These are phyloP conservation scores for Conomelus anceps DNA, from an alignment of 2,888 invertebrate species.

Conservation along the genomic window DNA sequence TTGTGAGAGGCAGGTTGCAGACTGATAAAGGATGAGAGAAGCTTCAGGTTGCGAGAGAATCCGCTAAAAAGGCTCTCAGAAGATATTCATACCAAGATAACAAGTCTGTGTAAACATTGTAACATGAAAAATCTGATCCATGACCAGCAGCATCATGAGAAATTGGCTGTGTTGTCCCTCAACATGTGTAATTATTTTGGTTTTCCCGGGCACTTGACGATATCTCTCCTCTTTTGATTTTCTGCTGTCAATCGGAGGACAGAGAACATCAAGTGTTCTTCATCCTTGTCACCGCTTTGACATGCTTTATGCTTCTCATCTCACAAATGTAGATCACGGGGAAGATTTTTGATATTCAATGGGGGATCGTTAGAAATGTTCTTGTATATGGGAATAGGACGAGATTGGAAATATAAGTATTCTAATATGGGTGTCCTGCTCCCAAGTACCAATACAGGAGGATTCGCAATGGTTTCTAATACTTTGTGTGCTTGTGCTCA, in stretches of 20 bases:
- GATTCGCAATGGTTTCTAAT: too few species aligned
- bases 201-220: not conserved
- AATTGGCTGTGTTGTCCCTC: not conserved
- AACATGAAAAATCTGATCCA: not conserved
- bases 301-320: not conserved
- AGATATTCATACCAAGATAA: not conserved
- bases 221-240: not conserved
- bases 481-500: too few species aligned
- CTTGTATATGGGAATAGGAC: too few species aligned
- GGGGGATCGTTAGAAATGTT: too few species aligned
- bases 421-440: too few species aligned
- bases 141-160: not conserved
- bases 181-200: too few species aligned
- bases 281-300: not conserved
- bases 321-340: not conserved
- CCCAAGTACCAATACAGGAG: too few species aligned
- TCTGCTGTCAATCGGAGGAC: not conserved
- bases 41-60: not conserved
- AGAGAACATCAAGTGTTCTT: not conserved
- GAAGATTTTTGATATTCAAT: too few species aligned
- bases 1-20: not conserved
- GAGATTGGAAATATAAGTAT: too few species aligned
- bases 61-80: not conserved
- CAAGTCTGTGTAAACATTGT: not conserved
- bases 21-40: not conserved